These are phyloP conservation scores for Anneissia japonica DNA, from an alignment of 35 echinoderm and acorn worm species.

Conservation along the genomic window DNA sequence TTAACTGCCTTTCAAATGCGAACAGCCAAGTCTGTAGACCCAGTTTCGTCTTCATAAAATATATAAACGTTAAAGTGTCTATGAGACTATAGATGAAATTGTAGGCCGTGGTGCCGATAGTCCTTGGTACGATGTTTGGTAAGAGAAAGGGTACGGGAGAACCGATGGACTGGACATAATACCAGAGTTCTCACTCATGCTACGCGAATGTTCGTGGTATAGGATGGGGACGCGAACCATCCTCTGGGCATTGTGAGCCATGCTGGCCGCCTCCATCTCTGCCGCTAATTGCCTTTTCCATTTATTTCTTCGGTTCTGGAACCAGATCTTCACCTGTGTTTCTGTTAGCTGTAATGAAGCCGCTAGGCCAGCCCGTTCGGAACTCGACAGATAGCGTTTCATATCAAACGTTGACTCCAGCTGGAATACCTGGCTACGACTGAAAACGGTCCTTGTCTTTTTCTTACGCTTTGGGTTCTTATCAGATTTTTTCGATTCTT, in stretches of 20 bases:
- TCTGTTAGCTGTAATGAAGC: slow-evolving; percentile 84
- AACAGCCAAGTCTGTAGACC: not conserved
- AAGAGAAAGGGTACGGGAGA: not conserved
- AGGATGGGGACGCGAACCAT: slow-evolving; percentile 92
- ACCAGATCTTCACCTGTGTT: slow-evolving; percentile 99
- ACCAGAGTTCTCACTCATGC: not conserved
- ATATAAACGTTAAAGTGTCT: not conserved
- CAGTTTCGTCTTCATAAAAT: not conserved
- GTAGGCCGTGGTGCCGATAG: not conserved
- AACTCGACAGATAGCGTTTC: slow-evolving; percentile 94
- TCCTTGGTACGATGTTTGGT: not conserved
- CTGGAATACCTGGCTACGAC: slow-evolving; percentile 96
- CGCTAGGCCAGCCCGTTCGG: slow-evolving; percentile 83
- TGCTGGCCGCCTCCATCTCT: slow-evolving; percentile 89
- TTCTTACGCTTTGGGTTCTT: slow-evolving; percentile 75
- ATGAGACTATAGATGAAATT: not conserved
- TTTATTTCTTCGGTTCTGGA: slow-evolving; percentile 94
- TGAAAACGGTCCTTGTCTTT: slow-evolving; percentile 95
- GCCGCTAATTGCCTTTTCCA: slow-evolving; percentile 98
- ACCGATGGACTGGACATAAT: not conserved
- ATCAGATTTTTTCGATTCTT: slow-evolving; percentile 15
- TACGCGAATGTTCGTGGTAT: slow-evolving; percentile 62
- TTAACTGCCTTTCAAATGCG: not conserved
- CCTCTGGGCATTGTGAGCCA: slow-evolving; percentile 88
- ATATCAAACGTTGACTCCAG: slow-evolving; percentile 96